Percentiles rank a stretch among this genome's conserved stretches.
Evolutionary conservation across 2,113 vertebrate genomes (phyloP).

Genomic region (Picathartes gymnocephalus): DNA sequence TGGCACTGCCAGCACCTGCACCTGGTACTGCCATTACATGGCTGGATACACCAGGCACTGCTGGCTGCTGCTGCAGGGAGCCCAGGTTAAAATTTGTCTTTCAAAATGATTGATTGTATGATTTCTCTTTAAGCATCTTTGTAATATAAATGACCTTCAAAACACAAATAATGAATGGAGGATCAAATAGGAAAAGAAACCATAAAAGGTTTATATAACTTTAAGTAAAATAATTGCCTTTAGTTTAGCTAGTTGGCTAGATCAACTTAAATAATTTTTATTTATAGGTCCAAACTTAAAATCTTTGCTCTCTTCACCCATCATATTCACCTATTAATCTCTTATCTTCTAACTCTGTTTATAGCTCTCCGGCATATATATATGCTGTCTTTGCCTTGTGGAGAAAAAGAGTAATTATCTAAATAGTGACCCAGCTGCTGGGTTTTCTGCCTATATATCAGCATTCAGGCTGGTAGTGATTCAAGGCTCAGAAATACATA

Average conservation of each 20-base stretch:
- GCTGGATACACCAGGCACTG: not conserved
- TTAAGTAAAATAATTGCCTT: not conserved
- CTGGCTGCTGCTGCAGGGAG: not conserved
- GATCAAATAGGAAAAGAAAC: not conserved
- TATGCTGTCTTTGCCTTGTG: not conserved
- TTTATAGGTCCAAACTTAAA: not conserved
- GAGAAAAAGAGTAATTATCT: not conserved
- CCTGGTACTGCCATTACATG: rapidly evolving
- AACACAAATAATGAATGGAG: not conserved
- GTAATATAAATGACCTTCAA: not conserved
- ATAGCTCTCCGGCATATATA: not conserved
- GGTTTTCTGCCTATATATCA: not conserved
- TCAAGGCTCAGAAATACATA: not conserved
- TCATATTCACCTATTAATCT: not conserved
- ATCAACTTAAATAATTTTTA: not conserved
- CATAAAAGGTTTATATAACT: not conserved
- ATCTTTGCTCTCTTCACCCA: not conserved
- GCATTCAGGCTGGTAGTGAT: not conserved
- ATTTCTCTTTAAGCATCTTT: not conserved
- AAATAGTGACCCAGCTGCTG: not conserved
- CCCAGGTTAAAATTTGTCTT: not conserved
- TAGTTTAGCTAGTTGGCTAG: not conserved
- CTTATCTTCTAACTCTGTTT: not conserved
- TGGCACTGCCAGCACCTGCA: no score
- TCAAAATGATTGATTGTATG: not conserved